These are phyloP conservation scores for Lymantria monacha DNA, from an alignment of 2,888 invertebrate genomes.

Conservation along the genomic window DNA sequence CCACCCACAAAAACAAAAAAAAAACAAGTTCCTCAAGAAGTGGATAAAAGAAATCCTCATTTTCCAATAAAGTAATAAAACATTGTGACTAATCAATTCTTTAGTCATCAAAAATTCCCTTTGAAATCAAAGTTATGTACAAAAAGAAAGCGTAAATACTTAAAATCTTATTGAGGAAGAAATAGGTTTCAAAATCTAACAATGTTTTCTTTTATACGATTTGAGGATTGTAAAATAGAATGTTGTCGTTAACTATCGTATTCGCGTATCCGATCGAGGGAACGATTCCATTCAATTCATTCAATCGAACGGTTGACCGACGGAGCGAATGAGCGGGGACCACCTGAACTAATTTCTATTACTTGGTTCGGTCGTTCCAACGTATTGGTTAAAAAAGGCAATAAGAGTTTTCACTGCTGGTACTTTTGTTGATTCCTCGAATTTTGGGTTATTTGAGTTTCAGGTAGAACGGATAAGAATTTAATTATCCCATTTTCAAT, in stretches of 20 bases:
- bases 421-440: conserved; percentile 6
- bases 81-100: conserved; percentile 59
- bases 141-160: background rate
- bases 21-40: conserved; percentile 20
- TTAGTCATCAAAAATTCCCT: conserved; percentile 46
- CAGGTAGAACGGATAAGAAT: conserved; percentile 6
- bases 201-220: conserved; percentile 12
- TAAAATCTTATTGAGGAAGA: conserved; percentile 13
- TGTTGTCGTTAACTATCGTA: conserved; percentile 40
- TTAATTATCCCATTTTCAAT: conserved; percentile 6
- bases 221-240: conserved; percentile 25
- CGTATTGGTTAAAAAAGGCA: conserved; percentile 27
- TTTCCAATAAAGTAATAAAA: conserved; percentile 46
- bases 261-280: conserved; percentile 36
- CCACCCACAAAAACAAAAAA: conserved; percentile 32
- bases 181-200: conserved; percentile 25
- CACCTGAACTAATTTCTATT: conserved; percentile 56
- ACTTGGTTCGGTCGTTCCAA: conserved; percentile 37
- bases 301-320: conserved; percentile 54
- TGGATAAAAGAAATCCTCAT: conserved; percentile 36
- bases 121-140: conserved; percentile 13
- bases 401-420: background rate
- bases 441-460: conserved; percentile 6
- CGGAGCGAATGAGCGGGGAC: conserved; percentile 45
- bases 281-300: conserved; percentile 45